Base-by-base conservation (phyloP, 2,888 invertebrate species). In the Campoletis raptor region DNA sequence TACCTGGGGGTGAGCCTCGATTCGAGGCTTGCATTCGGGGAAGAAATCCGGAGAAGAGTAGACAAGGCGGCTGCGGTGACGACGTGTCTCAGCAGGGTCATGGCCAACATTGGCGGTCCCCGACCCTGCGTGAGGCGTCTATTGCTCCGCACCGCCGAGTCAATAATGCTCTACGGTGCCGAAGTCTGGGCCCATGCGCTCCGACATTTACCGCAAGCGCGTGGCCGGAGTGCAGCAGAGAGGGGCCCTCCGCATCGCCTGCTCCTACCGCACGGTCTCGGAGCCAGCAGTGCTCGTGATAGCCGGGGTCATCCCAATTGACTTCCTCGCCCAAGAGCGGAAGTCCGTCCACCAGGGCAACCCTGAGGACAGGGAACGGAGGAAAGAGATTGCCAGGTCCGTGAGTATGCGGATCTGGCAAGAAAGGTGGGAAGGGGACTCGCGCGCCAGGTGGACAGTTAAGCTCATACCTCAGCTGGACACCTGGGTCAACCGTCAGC, bases 51-150 rank as follows among this genome's bases (percentile, higher is more conserved):
- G 52, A 12, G 36, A 40, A 52, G 78, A 81, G 81, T 72, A 36
- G 64, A 81, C 81, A 73, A 86, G 84, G 85, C 88, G 40, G 76
- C 77, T 30, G 72, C 70, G 72, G 76, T 80, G 54, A 81, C 73
- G 52, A 69, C 73, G 54, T 73, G 42, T 42, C 82, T 88, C 37
- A 70, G 85, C 77, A 77, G 87, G 72, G 54, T 88, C 36, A 88
- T 88, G 86, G 70, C 86, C 40, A 85, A 88, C 57, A 82, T 83
- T 61, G 81, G 81, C 30, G 86, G 88, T 10, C 85, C 85, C 15
- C 70, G 67, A 12, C 30, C 30, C 30, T 30, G 30, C 30, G 3
- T 3, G 30, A 30, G 30, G 30, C 30, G 30, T 30, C 30, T 87
- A 12, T 48, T 87, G 7, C 66, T 84, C 64, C 37, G 79, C 42